Evolutionary conservation across 1,140 invertebrate genomes (phyloP).

Genomic region (Micrasema minimum): DNA sequence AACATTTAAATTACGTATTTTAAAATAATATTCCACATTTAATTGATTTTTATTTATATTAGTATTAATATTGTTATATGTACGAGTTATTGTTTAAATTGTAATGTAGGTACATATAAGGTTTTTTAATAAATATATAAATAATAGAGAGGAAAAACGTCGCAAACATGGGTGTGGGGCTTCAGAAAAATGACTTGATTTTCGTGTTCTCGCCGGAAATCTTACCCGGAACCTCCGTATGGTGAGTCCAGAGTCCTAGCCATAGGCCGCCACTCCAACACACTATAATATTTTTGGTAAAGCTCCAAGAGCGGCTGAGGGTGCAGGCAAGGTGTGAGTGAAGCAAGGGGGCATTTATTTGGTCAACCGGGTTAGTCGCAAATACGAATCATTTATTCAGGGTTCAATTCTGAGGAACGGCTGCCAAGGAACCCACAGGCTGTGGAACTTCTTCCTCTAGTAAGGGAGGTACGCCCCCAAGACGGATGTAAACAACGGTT

Average conservation of each 20-base stretch:
- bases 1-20: no score
- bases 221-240: no score
- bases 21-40: no score
- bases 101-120: neutral
- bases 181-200: neutral
- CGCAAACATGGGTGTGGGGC: neutral
- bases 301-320: neutral
- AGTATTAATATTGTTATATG: no score
- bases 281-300: neutral
- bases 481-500: conserved; percentile 50
- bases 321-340: neutral
- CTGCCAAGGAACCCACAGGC: conserved; percentile 14
- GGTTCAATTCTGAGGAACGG: conserved; percentile 43
- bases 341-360: conserved; percentile 1
- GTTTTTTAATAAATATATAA: neutral
- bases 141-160: neutral
- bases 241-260: no score
- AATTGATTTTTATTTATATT: no score
- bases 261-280: neutral
- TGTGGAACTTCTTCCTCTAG: conserved; percentile 2
- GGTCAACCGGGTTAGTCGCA: conserved; percentile 26
- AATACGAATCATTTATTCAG: conserved; percentile 47
- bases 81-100: no score
- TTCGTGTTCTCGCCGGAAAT: no score
- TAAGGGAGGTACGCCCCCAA: conserved; percentile 13